Evolutionary conservation across 2,113 vertebrate species (phyloP).

Genomic region (Picathartes gymnocephalus): DNA sequence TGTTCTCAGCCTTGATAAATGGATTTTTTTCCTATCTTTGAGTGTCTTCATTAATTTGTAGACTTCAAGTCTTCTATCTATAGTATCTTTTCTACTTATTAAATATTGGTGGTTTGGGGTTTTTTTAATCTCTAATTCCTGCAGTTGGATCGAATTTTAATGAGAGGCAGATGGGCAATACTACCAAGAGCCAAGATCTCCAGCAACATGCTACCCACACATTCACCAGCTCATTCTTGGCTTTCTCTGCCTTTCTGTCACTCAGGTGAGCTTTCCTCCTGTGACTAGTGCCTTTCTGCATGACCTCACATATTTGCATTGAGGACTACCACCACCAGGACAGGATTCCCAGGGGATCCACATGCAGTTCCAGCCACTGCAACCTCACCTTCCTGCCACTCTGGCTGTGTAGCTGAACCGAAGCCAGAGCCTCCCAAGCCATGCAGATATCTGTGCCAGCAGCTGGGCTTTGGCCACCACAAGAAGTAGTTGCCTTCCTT

Average conservation of each 20-base stretch:
- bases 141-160: background rate
- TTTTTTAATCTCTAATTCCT: background rate
- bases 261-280: background rate
- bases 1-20: background rate
- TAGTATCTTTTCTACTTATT: background rate
- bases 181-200: background rate
- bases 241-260: background rate
- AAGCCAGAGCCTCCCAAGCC: background rate
- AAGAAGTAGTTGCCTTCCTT: background rate
- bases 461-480: background rate
- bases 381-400: background rate
- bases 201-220: background rate
- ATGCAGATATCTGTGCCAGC: rapidly evolving
- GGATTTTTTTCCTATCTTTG: background rate
- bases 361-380: rapidly evolving
- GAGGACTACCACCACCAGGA: background rate
- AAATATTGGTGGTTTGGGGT: background rate
- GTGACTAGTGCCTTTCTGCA: background rate
- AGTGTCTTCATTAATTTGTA: background rate
- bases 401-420: background rate
- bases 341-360: background rate
- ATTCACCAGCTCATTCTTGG: background rate
- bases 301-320: background rate
- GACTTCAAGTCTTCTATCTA: background rate
- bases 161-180: background rate